Conservation (phyloP, 2,888 invertebrate genomes). For the Cephus runcator region DNA sequence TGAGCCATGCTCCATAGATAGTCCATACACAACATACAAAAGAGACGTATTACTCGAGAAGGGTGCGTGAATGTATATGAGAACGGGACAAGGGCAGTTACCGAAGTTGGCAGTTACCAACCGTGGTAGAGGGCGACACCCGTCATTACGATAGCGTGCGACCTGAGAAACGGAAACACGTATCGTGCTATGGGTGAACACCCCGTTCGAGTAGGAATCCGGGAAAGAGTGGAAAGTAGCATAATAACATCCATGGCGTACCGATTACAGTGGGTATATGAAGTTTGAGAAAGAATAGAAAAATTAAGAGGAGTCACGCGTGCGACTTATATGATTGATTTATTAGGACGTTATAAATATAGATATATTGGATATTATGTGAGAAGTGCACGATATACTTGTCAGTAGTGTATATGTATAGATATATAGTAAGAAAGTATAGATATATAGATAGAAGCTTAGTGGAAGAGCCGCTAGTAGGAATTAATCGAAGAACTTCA, state of each 20-base stretch:
- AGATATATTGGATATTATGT: background rate
- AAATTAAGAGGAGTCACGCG: background rate
- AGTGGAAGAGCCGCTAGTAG: background rate
- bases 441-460: background rate
- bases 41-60: background rate
- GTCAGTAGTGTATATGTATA: background rate
- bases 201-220: background rate
- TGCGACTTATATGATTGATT: background rate
- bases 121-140: constrained; percentile 31
- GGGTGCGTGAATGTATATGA: background rate
- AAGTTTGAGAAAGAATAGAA: background rate
- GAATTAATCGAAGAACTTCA: background rate
- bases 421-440: background rate
- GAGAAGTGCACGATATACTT: background rate
- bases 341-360: background rate
- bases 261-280: background rate
- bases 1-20: background rate
- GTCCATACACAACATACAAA: background rate
- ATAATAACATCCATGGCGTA: background rate
- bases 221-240: background rate
- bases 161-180: constrained; percentile 26
- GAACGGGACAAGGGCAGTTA: constrained; percentile 10
- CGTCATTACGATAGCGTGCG: constrained; percentile 39
- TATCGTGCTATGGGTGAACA: constrained; percentile 4
- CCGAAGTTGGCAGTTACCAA: constrained; percentile 23